These are phyloP conservation scores for Sandelia bainsii DNA, from an alignment of 2,797 vertebrate genomes.

Conservation along the genomic window DNA sequence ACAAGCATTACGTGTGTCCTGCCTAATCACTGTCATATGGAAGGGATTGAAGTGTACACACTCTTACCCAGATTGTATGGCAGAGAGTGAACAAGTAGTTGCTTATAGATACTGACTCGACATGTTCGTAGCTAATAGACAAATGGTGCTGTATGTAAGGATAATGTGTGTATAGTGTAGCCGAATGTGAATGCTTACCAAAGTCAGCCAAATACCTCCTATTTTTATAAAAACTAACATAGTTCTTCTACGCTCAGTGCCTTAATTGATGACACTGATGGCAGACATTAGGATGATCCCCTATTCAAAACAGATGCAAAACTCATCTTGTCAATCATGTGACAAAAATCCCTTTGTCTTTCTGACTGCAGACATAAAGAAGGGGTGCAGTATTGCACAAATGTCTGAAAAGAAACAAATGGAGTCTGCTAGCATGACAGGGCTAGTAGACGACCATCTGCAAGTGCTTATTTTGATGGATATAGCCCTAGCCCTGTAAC, in stretches of 20 bases:
- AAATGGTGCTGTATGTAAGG: no score
- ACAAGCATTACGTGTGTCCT: constrained; percentile 84
- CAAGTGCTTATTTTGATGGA: constrained; percentile 79
- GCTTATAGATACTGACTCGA: no score
- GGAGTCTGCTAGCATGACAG: constrained; percentile 55
- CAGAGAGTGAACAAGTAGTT: neutral
- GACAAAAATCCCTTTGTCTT: neutral
- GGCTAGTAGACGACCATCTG: constrained; percentile 76
- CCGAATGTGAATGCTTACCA: neutral
- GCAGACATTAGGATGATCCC: constrained; percentile 24
- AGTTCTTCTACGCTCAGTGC: constrained; percentile 15
- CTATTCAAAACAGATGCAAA: constrained; percentile 7
- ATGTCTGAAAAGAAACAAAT: constrained; percentile 43
- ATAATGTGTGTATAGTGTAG: neutral
- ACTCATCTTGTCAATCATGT: constrained; percentile 11
- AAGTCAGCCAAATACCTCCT: neutral
- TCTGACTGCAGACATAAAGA: constrained; percentile 8
- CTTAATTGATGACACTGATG: constrained; percentile 8
- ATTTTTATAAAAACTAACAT: neutral
- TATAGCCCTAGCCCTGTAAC: constrained; percentile 71
- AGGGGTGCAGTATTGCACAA: constrained; percentile 4
- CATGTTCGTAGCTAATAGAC: no score
- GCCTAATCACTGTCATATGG: constrained; percentile 97
- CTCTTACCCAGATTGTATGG: constrained; percentile 9
- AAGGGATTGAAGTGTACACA: constrained; percentile 87